Conservation (phyloP, 2,888 invertebrate genomes). For the Dyspetes luteomarginatus region DNA sequence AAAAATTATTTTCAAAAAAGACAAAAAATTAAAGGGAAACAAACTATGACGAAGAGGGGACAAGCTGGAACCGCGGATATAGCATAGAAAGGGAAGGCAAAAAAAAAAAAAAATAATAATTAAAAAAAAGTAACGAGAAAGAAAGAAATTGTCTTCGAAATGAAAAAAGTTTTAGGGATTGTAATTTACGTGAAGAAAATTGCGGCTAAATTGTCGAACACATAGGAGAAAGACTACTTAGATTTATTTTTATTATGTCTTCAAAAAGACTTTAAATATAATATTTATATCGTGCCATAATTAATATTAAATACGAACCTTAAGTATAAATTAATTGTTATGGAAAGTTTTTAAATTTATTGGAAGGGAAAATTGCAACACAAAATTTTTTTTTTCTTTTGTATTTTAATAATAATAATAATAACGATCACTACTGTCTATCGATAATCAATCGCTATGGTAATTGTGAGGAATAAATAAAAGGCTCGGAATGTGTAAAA, state of each 20-base stretch:
- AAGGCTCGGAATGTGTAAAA: conserved; percentile 18
- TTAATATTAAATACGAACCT: conserved; percentile 81
- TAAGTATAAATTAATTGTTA: conserved; percentile 83
- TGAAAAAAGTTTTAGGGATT: conserved; percentile 72
- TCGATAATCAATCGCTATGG: conserved; percentile 56
- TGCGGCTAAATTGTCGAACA: conserved; percentile 77
- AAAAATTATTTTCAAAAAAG: conserved; percentile 64
- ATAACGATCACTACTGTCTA: conserved; percentile 51
- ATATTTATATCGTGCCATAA: conserved; percentile 83
- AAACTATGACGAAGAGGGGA: conserved; percentile 57
- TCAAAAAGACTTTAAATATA: conserved; percentile 83
- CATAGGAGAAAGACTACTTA: conserved; percentile 82
- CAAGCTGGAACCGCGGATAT: conserved; percentile 33
- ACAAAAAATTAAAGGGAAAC: conserved; percentile 71
- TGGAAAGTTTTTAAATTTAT: conserved; percentile 82
- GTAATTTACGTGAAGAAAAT: conserved; percentile 73
- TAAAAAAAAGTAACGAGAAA: no score
- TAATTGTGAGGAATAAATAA: conserved; percentile 49
- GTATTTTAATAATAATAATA: conserved; percentile 39
- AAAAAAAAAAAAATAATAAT: conserved; percentile 55
- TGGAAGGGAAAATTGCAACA: conserved; percentile 78
- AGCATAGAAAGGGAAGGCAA: conserved; percentile 62
- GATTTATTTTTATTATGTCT: conserved; percentile 83
- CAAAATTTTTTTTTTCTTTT: no score
- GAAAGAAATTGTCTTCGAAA: conserved; percentile 64